A percentile compares a stretch with the other conserved stretches of the same genome.
Conservation (phyloP, 2,797 vertebrate genomes). For the Cirrhinus mrigala region DNA sequence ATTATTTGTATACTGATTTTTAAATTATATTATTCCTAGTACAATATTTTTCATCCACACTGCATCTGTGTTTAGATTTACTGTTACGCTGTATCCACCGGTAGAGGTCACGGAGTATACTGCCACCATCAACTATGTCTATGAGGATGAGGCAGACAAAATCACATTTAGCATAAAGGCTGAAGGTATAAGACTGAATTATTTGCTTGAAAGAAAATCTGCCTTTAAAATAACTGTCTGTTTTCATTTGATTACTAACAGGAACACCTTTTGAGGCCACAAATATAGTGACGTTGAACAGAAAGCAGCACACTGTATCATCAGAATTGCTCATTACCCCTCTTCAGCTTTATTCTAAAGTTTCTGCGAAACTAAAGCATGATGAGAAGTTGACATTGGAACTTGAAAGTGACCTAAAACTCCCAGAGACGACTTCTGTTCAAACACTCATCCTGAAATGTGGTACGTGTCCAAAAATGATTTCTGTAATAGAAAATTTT, state of each 20-base stretch:
- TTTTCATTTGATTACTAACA: constrained; percentile 61
- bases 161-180: constrained; percentile 82
- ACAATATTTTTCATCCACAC: background rate
- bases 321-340: constrained; percentile 83
- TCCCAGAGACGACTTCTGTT: constrained; percentile 75
- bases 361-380: constrained; percentile 79
- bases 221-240: background rate
- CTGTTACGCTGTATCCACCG: constrained; percentile 84
- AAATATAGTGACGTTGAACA: constrained; percentile 83
- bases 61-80: constrained; percentile 75
- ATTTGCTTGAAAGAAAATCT: background rate
- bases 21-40: background rate
- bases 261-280: constrained; percentile 83
- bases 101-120: constrained; percentile 87
- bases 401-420: constrained; percentile 80
- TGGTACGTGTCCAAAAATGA: constrained; percentile 73
- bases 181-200: constrained; percentile 81
- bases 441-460: constrained; percentile 83
- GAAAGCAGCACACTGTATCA: constrained; percentile 77
- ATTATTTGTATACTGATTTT: background rate
- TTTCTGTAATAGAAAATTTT: background rate
- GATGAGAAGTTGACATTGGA: constrained; percentile 76
- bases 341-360: constrained; percentile 77
- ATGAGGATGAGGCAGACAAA: constrained; percentile 80
- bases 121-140: constrained; percentile 81